phyloP scores from a whole-genome alignment of 1,140 invertebrate species.

The Drosophila miranda region DNA sequence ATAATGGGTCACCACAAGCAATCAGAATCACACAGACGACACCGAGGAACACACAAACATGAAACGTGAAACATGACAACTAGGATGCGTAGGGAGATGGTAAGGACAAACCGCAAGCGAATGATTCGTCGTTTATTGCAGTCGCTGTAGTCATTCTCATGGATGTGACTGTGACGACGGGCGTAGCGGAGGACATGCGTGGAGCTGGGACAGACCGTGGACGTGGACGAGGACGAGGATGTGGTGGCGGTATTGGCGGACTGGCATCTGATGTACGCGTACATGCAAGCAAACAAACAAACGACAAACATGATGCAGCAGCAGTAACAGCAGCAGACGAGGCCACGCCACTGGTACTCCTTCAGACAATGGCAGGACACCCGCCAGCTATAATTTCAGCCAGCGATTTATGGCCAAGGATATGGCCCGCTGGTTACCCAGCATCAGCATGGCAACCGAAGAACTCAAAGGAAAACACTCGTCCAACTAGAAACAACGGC shows the following conservation, averaged over 20 bases:
- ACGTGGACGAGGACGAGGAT: slow-evolving; percentile 47
- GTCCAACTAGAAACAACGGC: slow-evolving; percentile 31
- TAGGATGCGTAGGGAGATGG: not conserved
- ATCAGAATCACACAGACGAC: slow-evolving; percentile 18
- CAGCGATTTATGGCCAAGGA: not conserved
- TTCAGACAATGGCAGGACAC: no score
- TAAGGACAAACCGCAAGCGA: slow-evolving; percentile 66
- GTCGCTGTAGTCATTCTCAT: slow-evolving; percentile 46
- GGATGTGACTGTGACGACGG: slow-evolving; percentile 70
- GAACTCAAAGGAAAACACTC: slow-evolving; percentile 1
- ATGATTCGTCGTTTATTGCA: slow-evolving; percentile 63
- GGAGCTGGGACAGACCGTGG: slow-evolving; percentile 53
- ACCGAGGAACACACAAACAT: slow-evolving; percentile 14
- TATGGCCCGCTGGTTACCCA: no score
- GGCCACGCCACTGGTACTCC: no score
- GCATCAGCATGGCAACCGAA: not conserved
- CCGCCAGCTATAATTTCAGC: no score
- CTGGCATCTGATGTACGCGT: slow-evolving; percentile 55
- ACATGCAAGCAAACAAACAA: no score
- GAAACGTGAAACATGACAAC: slow-evolving; percentile 3
- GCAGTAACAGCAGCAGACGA: no score
- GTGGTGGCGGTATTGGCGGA: no score
- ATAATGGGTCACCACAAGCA: not conserved
- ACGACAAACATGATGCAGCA: no score
- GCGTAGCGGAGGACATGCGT: slow-evolving; percentile 71